A percentile compares a stretch with the other conserved stretches of the same genome.
Evolutionary conservation across 1,140 invertebrate species (phyloP).

Genomic region (Drosophila saltans): DNA sequence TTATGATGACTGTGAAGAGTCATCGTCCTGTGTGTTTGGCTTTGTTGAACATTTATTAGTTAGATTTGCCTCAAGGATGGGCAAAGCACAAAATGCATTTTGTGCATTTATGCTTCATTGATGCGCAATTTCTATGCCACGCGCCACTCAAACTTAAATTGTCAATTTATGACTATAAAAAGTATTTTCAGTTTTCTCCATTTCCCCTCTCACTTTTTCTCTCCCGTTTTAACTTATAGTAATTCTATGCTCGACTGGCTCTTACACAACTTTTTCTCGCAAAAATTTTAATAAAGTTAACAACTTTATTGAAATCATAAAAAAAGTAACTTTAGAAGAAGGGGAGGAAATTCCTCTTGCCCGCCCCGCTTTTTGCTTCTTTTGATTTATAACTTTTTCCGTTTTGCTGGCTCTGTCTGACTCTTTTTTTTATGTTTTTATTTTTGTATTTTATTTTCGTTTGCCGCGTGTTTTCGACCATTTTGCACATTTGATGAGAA

Average conservation of each 20-base stretch:
- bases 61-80: constrained; percentile 58
- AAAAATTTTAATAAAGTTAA: constrained; percentile 81
- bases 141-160: constrained; percentile 70
- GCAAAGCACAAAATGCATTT: constrained; percentile 36
- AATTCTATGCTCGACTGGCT: constrained; percentile 78
- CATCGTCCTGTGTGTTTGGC: constrained; percentile 22
- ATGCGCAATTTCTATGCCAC: constrained; percentile 63
- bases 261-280: constrained; percentile 72
- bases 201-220: neutral
- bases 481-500: constrained; percentile 77
- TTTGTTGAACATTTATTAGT: constrained; percentile 77
- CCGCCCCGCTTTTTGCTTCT: constrained; percentile 13
- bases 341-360: neutral
- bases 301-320: constrained; percentile 80
- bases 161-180: constrained; percentile 74
- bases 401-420: constrained; percentile 46
- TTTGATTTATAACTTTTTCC: constrained; percentile 64
- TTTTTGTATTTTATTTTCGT: constrained; percentile 51
- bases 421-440: constrained; percentile 62
- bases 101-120: constrained; percentile 78
- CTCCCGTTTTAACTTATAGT: constrained; percentile 51
- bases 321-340: constrained; percentile 30
- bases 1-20: constrained; percentile 26
- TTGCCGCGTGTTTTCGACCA: constrained; percentile 37
- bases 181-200: constrained; percentile 51